Evolutionary conservation across 1,140 invertebrate species (phyloP), one percentile per base, ranked within the genome.

Genomic region (Maniola jurtina): DNA sequence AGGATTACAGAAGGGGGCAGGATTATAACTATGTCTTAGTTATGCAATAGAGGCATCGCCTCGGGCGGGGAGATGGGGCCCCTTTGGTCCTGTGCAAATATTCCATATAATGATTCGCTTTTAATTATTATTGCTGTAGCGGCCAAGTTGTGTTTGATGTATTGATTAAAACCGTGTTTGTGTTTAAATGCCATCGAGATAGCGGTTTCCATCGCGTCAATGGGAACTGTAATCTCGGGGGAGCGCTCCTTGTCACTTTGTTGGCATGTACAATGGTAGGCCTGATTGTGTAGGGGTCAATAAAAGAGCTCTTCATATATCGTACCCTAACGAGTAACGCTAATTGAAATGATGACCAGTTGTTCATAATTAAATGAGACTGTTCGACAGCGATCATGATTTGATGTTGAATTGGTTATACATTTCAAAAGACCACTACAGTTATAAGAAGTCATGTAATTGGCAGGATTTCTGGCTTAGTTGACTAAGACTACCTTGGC

Each of bases 161-260:
- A 89, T 90, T 90, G 88, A 89, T 90, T 90, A 89, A 86, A 89
- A 80, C 72, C 79, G 80, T 87, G 86, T 90, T 89, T 86, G 84
- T 83, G 74, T 74, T 79, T 75, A 86, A 87, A 84, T 86, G 84
- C 81, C 79, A 80, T 87, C 84, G 67, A 73, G 71, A 73, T 66
- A 70, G 66, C 61, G 71, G 70, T 62, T 65, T 69, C 61, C 54
- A 73, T 68, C 61, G 73, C 76, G 79, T 85, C 80, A 84, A 87
- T 81, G 79, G 75, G 79, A 73, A 73, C 70, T 70, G 79, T 79
- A 77, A 80, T 86, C 80, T 77, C 79, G 13, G 15, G 67, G 82
- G 83, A 68, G 36, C 47, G 63, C 64, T 62, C 57, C 64, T 75
- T 73, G 70, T 75, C 72, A 73, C 70, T 57, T 61, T 66, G 69